Percentiles rank a stretch among this genome's conserved stretches.
Evolutionary conservation across 2,113 vertebrate genomes (phyloP).

Genomic region (Gobiocypris rarus): DNA sequence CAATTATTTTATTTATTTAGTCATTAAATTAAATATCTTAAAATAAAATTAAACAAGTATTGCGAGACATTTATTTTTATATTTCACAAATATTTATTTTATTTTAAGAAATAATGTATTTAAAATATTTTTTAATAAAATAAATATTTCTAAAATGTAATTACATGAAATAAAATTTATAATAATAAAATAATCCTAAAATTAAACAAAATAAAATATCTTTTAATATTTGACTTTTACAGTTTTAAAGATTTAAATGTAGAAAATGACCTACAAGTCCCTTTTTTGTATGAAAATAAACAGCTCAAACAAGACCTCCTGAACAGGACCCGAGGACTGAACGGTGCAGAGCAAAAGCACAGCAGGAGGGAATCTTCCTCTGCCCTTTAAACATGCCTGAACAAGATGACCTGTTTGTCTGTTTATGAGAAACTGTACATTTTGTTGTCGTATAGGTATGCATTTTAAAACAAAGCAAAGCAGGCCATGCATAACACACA

Average conservation of each 20-base stretch:
- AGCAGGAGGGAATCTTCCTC: neutral
- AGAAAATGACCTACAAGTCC: neutral
- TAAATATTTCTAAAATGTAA: too few species aligned
- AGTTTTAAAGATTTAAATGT: neutral
- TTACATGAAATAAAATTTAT: too few species aligned
- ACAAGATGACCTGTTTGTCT: slow-evolving; percentile 14
- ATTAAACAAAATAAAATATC: too few species aligned
- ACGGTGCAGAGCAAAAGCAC: slow-evolving; percentile 2
- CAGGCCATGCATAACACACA: slow-evolving; percentile 9
- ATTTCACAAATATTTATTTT: too few species aligned
- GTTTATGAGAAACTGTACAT: slow-evolving; percentile 13
- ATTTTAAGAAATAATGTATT: too few species aligned
- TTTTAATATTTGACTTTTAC: neutral
- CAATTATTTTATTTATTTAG: too few species aligned
- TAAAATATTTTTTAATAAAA: too few species aligned
- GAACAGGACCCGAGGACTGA: neutral
- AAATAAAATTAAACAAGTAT: too few species aligned
- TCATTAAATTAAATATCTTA: too few species aligned
- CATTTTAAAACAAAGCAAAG: slow-evolving; percentile 19
- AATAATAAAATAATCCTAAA: too few species aligned
- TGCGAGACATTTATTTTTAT: too few species aligned
- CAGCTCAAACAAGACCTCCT: neutral
- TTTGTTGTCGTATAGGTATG: slow-evolving; percentile 7
- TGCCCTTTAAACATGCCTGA: slow-evolving; percentile 26
- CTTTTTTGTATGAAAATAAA: neutral